A percentile compares a stretch with the other conserved stretches of the same genome.
Conservation (phyloP, 2,113 vertebrate species). For the Psilopogon haemacephalus region DNA sequence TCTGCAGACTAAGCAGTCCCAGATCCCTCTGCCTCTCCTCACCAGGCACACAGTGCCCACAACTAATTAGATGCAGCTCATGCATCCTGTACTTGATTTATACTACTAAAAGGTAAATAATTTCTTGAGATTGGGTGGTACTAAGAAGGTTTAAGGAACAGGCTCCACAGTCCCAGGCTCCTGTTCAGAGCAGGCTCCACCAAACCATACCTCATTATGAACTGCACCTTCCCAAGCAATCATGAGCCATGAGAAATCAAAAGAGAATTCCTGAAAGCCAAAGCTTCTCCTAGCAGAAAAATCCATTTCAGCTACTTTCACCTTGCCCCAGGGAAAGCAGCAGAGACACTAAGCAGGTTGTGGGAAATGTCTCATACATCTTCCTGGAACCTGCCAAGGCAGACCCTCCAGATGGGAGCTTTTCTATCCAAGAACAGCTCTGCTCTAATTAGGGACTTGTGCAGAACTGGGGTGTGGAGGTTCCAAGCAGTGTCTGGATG, state of each 20-base stretch:
- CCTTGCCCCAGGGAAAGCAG: conserved; percentile 63
- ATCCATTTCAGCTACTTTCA: conserved; percentile 69
- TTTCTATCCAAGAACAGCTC: conserved; percentile 48
- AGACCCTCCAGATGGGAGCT: conserved; percentile 49
- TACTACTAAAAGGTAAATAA: not conserved
- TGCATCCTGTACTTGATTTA: not conserved
- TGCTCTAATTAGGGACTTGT: conserved; percentile 55
- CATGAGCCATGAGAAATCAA: conserved; percentile 43
- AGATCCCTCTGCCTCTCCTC: too few species aligned
- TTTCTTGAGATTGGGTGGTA: not conserved
- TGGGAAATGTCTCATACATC: conserved; percentile 46
- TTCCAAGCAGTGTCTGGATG: conserved; percentile 34
- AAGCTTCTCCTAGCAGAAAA: conserved; percentile 65
- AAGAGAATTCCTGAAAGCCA: conserved; percentile 61
- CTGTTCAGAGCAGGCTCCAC: conserved; percentile 32
- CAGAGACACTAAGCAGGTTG: conserved; percentile 23
- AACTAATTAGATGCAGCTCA: not conserved
- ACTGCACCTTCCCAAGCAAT: conserved; percentile 53
- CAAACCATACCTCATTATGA: conserved; percentile 53
- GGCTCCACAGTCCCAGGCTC: conserved; percentile 1
- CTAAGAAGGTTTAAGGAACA: conserved; percentile 4
- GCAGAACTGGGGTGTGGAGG: conserved; percentile 30
- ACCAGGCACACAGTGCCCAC: too few species aligned
- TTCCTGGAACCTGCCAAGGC: conserved; percentile 22
- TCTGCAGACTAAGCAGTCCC: too few species aligned